Evolutionary conservation across 2,888 invertebrate species (phyloP).

Genomic region (Esperia sulphurella): DNA sequence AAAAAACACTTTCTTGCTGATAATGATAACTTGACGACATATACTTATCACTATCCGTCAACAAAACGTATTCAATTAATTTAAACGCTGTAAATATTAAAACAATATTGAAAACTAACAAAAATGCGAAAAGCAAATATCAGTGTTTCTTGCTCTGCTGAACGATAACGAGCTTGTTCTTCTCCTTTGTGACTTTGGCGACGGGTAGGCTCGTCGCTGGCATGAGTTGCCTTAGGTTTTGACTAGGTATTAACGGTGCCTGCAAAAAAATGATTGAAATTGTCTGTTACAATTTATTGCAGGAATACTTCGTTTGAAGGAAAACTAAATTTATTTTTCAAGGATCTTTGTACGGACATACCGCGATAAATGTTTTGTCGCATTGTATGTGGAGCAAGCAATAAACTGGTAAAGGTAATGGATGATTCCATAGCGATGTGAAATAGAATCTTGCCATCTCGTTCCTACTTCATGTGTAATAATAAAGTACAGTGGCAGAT

Average conservation of each 20-base stretch:
- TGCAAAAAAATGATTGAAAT: slow-evolving; percentile 32
- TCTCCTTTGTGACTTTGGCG: slow-evolving; percentile 90
- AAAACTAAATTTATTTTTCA: no score
- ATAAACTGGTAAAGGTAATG: no score
- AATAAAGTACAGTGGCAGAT: no score
- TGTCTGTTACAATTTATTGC: not conserved
- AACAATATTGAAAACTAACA: slow-evolving; percentile 24
- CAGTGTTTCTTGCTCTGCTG: slow-evolving; percentile 81
- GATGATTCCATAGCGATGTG: no score
- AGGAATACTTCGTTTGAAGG: no score
- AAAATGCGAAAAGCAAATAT: slow-evolving; percentile 35
- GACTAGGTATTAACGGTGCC: slow-evolving; percentile 81
- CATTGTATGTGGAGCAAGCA: no score
- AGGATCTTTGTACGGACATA: no score
- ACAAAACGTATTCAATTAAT: slow-evolving; percentile 7
- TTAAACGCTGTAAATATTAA: slow-evolving; percentile 14
- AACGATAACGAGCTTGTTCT: slow-evolving; percentile 89
- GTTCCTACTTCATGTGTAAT: no score
- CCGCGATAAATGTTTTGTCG: no score
- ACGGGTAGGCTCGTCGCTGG: slow-evolving; percentile 81
- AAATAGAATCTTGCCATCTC: no score
- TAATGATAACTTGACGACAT: not conserved
- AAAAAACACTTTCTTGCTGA: not conserved
- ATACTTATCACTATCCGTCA: slow-evolving; percentile 2
- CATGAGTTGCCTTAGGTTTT: slow-evolving; percentile 84